These are phyloP conservation scores for Mimas tiliae DNA, from an alignment of 2,888 invertebrate genomes.

Conservation along the genomic window DNA sequence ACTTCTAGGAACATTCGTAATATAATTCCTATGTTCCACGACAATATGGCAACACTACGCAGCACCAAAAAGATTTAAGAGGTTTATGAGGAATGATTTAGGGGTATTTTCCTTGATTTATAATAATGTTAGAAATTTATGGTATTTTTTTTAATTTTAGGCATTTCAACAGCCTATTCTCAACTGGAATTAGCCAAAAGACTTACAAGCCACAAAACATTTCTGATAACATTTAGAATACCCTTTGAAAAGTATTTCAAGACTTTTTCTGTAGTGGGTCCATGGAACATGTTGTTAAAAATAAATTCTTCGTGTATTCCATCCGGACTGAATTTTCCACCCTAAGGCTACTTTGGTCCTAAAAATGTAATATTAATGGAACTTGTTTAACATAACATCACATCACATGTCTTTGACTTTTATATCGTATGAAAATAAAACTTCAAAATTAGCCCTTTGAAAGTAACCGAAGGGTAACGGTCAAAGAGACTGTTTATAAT, in stretches of 20 bases:
- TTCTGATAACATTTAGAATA: not conserved
- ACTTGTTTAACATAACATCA: not conserved
- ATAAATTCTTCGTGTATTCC: not conserved
- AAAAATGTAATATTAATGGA: not conserved
- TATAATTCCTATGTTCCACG: not conserved
- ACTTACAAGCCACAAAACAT: too few relatives aligned
- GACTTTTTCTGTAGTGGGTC: not conserved
- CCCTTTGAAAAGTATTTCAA: not conserved
- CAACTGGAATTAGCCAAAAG: too few relatives aligned
- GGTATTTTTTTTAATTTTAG: too few relatives aligned
- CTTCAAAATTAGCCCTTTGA: not conserved
- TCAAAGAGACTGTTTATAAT: not conserved
- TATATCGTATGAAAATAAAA: not conserved
- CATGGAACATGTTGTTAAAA: not conserved
- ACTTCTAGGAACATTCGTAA: too few relatives aligned
- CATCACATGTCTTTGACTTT: not conserved
- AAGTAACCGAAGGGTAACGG: not conserved
- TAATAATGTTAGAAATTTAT: too few relatives aligned
- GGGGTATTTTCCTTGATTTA: not conserved
- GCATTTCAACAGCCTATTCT: not conserved
- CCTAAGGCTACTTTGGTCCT: not conserved
- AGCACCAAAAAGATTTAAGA: not conserved
- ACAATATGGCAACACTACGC: not conserved
- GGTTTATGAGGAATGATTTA: conserved; percentile 1
- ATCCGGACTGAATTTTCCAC: not conserved